phyloP scores from a whole-genome alignment of 2,113 vertebrate species.

The Podarcis raffonei region DNA sequence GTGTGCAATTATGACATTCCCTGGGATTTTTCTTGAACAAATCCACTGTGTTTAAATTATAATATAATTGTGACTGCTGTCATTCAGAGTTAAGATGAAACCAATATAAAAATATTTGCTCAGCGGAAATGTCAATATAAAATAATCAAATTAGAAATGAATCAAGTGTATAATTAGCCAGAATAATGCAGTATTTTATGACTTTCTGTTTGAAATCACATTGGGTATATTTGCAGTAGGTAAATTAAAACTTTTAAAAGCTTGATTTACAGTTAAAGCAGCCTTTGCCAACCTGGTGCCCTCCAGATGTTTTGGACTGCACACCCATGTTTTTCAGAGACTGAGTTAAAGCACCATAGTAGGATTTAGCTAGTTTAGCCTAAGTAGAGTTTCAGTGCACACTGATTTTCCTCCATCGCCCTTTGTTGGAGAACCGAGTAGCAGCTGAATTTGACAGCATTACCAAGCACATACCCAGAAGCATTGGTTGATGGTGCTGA shows the following conservation, averaged over 20 bases:
- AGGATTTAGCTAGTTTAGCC: not conserved
- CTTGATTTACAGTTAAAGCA: not conserved
- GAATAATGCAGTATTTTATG: slow-evolving; percentile 39
- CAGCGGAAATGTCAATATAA: slow-evolving; percentile 58
- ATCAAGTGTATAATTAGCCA: slow-evolving; percentile 64
- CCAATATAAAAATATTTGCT: slow-evolving; percentile 65
- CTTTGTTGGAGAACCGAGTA: not conserved
- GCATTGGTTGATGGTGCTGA: not conserved
- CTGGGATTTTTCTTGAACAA: not conserved
- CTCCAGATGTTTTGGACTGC: too few relatives aligned
- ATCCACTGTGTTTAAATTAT: not conserved
- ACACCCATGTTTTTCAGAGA: too few relatives aligned
- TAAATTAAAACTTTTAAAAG: not conserved
- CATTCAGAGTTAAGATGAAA: slow-evolving; percentile 52
- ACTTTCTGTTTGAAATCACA: slow-evolving; percentile 56
- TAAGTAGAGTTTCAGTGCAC: not conserved
- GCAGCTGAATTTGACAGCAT: not conserved
- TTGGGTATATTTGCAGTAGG: slow-evolving; percentile 1
- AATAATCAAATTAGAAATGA: slow-evolving; percentile 63
- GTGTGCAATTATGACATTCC: not conserved
- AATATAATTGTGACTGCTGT: slow-evolving; percentile 52
- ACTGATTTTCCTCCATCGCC: not conserved
- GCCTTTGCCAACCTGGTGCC: too few relatives aligned
- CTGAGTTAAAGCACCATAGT: not conserved
- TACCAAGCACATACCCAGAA: not conserved